Conservation (phyloP, 2,113 vertebrate species). For the Plestiodon gilberti region DNA sequence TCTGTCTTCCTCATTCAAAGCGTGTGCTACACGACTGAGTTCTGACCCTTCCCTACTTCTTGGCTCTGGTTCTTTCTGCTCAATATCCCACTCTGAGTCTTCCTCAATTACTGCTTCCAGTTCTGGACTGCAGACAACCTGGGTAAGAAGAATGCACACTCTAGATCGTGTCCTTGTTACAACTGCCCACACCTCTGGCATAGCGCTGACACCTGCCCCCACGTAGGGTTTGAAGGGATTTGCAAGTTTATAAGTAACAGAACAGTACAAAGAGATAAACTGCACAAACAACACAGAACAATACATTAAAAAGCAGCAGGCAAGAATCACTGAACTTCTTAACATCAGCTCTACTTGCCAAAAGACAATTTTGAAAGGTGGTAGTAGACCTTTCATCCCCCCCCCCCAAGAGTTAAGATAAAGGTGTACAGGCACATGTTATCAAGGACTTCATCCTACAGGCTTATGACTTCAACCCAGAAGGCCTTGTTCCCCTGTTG, state of each 20-base stretch:
- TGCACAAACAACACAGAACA: background rate
- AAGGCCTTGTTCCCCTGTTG: background rate
- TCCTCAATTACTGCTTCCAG: background rate
- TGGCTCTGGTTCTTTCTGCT: too few species aligned
- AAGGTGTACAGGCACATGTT: background rate
- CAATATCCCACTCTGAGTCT: too few species aligned
- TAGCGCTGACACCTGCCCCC: background rate
- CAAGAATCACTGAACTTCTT: background rate
- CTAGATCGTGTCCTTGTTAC: background rate
- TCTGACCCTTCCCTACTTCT: too few species aligned
- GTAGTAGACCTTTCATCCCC: background rate
- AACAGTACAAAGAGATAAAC: background rate
- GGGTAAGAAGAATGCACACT: background rate
- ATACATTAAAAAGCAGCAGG: background rate
- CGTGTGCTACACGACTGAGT: too few species aligned
- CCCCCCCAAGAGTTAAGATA: background rate
- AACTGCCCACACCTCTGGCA: background rate
- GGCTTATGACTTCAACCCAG: background rate
- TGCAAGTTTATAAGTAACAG: background rate
- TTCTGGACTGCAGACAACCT: background rate
- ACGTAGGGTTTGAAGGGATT: too few species aligned
- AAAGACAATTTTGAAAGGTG: background rate
- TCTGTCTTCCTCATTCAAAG: too few species aligned
- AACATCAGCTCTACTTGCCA: background rate
- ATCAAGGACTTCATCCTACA: background rate